These are phyloP conservation scores for Pseudomyrmex concolor DNA, from an alignment of 1,140 invertebrate species.

Conservation along the genomic window DNA sequence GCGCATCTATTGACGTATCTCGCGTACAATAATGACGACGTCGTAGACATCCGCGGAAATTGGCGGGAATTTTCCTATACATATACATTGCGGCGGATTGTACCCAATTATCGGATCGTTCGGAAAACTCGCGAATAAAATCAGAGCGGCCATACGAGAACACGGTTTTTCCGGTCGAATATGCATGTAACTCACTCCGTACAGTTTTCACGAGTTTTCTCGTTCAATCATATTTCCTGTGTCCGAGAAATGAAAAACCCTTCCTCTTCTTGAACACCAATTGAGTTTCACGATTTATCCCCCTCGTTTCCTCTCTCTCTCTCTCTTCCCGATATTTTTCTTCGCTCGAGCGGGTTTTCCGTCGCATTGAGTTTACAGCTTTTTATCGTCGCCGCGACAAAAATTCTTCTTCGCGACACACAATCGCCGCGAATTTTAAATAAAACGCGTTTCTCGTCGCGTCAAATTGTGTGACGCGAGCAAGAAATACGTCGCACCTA, in stretches of 20 bases:
- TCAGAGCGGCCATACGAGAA: background rate
- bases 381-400: background rate
- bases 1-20: background rate
- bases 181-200: background rate
- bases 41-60: slow-evolving; percentile 2
- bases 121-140: background rate
- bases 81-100: background rate
- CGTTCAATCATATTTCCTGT: slow-evolving; percentile 30
- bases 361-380: slow-evolving; percentile 17
- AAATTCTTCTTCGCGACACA: background rate
- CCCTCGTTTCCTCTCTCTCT: slow-evolving; percentile 24
- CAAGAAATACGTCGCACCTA: too few species aligned
- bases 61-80: background rate
- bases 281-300: slow-evolving; percentile 61
- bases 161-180: slow-evolving; percentile 23
- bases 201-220: slow-evolving; percentile 9
- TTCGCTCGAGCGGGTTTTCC: too few species aligned
- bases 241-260: slow-evolving; percentile 13
- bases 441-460: too few species aligned
- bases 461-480: too few species aligned
- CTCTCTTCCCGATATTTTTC: too few species aligned
- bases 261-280: slow-evolving; percentile 39
- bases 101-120: slow-evolving; percentile 3
- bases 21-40: background rate
- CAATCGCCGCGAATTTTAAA: background rate